A percentile compares a stretch with the other conserved stretches of the same genome.
Conservation (phyloP, 2,113 vertebrate species). For the Columba livia region DNA sequence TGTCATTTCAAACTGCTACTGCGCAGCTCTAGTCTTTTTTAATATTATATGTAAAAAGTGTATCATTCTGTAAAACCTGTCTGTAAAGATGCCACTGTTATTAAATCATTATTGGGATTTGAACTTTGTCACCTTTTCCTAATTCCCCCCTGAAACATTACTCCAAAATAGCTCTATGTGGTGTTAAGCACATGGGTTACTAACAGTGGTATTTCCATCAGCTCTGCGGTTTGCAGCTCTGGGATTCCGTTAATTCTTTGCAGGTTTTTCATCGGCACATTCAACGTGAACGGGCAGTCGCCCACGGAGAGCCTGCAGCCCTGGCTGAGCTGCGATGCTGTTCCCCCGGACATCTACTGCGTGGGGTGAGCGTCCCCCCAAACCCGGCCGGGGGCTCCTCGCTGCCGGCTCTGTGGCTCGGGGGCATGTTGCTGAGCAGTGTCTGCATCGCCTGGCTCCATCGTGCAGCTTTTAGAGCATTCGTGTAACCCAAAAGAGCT, state of each 20-base stretch:
- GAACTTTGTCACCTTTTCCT: not conserved
- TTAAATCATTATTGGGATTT: not conserved
- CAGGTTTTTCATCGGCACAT: constrained; percentile 94
- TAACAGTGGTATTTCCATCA: not conserved
- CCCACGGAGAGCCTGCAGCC: constrained; percentile 88
- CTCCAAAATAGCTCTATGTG: not conserved
- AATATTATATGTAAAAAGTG: not conserved
- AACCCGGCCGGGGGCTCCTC: not conserved
- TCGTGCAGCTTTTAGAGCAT: not conserved
- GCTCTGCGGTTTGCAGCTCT: not conserved
- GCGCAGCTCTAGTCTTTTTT: not conserved
- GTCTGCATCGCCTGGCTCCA: not conserved
- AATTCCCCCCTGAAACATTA: not conserved
- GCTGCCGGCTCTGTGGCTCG: not conserved
- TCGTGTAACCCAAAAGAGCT: not conserved
- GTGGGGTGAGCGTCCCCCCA: constrained; percentile 82
- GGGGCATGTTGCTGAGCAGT: not conserved
- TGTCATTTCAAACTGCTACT: not conserved
- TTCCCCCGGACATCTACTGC: constrained; percentile 93
- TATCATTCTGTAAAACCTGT: not conserved
- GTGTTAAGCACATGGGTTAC: not conserved
- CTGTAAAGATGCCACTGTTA: not conserved
- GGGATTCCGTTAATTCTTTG: not conserved
- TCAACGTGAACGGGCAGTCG: constrained; percentile 94
- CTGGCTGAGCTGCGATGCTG: constrained; percentile 82